Conservation (phyloP, 1,140 invertebrate species). For the Aplysia californica region DNA sequence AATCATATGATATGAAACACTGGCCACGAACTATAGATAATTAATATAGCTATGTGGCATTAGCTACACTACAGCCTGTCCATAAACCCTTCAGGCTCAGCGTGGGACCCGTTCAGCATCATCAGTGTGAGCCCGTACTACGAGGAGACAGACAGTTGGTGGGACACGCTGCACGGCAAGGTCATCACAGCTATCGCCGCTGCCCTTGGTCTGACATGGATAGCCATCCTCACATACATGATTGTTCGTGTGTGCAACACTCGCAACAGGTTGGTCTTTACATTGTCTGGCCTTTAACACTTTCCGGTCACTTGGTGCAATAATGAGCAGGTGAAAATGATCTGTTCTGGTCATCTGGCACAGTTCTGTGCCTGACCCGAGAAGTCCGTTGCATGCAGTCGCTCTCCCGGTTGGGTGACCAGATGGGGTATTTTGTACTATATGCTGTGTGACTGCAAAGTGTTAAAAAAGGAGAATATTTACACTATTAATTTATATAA, state of each 20-base stretch:
- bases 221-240: constrained; percentile 26
- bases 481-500: too few species aligned
- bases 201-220: constrained; percentile 19
- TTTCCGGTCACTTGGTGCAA: too few species aligned
- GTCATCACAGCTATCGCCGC: constrained; percentile 23
- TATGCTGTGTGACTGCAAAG: too few species aligned
- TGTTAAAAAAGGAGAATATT: too few species aligned
- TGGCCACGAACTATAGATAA: neutral
- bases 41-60: neutral
- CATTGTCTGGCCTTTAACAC: too few species aligned
- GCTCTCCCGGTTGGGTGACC: too few species aligned
- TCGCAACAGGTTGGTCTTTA: too few species aligned
- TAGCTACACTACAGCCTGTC: neutral
- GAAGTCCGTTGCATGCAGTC: neutral
- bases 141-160: constrained; percentile 35
- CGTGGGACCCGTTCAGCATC: constrained; percentile 40
- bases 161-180: constrained; percentile 41
- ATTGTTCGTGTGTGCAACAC: constrained; percentile 6
- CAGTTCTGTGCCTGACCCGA: neutral
- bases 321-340: neutral
- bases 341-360: neutral
- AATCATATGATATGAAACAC: neutral
- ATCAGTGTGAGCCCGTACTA: constrained; percentile 36
- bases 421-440: too few species aligned
- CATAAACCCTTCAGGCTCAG: constrained; percentile 27